Percentiles rank a stretch among this genome's conserved stretches.
Conservation (phyloP, 2,113 vertebrate species). For the Melierax canorus region DNA sequence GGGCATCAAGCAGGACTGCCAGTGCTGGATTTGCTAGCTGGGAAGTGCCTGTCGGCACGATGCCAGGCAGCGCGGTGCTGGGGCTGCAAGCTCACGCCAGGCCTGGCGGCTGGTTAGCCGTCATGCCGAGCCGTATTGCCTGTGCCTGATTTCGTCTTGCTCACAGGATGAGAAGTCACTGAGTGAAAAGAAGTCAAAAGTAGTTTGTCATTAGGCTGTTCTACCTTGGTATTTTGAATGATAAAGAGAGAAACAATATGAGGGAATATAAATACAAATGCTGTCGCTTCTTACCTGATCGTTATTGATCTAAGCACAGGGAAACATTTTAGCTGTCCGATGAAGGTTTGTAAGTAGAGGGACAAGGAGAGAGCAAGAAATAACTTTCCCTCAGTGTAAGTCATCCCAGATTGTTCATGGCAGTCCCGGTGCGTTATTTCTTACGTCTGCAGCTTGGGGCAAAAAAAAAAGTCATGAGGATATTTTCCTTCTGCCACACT, state of each 20-base stretch:
- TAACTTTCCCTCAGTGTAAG: not conserved
- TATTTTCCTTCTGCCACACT: not conserved
- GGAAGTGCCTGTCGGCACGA: rapidly evolving
- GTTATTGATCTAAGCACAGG: not conserved
- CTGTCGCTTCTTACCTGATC: not conserved
- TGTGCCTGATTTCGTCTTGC: rapidly evolving
- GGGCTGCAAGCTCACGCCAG: not conserved
- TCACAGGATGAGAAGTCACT: not conserved
- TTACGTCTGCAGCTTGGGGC: rapidly evolving
- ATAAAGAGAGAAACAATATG: not conserved
- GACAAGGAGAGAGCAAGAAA: not conserved
- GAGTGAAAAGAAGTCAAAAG: not conserved
- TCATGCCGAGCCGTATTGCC: rapidly evolving
- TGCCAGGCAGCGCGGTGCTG: rapidly evolving
- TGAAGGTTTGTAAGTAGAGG: not conserved
- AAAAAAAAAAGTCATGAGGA: rapidly evolving
- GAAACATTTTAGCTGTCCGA: not conserved
- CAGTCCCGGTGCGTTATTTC: not conserved
- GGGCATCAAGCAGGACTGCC: not conserved
- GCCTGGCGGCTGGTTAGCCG: not conserved
- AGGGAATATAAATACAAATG: not conserved
- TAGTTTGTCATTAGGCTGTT: not conserved
- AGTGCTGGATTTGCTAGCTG: not conserved
- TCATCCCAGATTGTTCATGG: not conserved
- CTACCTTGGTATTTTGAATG: not conserved